Evolutionary conservation across 2,888 invertebrate species (phyloP), one percentile per base, ranked within the genome.

Genomic region (Polyommatus icarus): DNA sequence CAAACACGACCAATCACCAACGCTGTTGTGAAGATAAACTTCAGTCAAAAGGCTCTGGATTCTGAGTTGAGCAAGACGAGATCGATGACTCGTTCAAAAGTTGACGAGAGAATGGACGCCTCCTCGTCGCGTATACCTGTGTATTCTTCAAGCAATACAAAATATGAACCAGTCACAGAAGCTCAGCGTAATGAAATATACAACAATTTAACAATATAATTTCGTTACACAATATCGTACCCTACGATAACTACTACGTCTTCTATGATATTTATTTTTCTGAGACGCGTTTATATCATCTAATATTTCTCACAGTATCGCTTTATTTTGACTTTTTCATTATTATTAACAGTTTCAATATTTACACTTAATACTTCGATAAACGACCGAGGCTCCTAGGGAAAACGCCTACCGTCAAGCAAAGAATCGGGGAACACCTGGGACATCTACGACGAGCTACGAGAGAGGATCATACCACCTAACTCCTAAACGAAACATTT

Each of bases 231-330:
- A 84, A 24, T 79, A 82, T 81, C 80, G 84, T 86, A 88, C 82
- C 85, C 91, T 93, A 93, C 90, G 90, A 91, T 90, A 91, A 90
- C 88, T 90, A 84, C 88, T 90, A 92, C 92, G 88, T 89, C 90
- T 84, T 88, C 90, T 89, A 90, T 92, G 92, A 92, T 93, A 93
- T 91, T 88, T 88, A 83, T 83, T 86, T 83, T 83, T 89, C 90
- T 89, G 88, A 90, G 92, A 92, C 92, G 81, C 88, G 85, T 84
- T 83, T 86, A 88, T 92, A 92, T 87, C 89, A 87, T 90, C 94
- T 94, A 94, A 92, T 89, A 86, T 92, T 94, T 93, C 88, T 94
- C 94, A 94, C 94, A 94, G 94, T 92, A 87, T 91, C 91, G 94
- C 94, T 94, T 94, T 91, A 93, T 92, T 92, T 93, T 94, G 94